Percentiles rank a stretch among this genome's conserved stretches.
phyloP scores from a whole-genome alignment of 2,797 vertebrate genomes.

The Moxostoma hubbsi region DNA sequence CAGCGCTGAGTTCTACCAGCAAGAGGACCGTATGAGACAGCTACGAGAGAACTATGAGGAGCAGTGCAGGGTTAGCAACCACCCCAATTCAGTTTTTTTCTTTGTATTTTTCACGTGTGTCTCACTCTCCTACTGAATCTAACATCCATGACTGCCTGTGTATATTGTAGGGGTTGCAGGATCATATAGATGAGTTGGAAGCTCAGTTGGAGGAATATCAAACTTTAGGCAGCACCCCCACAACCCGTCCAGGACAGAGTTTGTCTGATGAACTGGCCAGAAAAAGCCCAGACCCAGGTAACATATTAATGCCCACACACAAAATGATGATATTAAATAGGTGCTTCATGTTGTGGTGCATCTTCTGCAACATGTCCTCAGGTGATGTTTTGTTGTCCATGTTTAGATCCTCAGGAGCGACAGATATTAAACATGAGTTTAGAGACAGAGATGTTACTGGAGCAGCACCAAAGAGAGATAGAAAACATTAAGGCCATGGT shows the following conservation, averaged over 20 bases:
- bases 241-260: slow-evolving; percentile 72
- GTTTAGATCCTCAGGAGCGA: slow-evolving; percentile 85
- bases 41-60: slow-evolving; percentile 85
- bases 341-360: neutral
- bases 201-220: slow-evolving; percentile 86
- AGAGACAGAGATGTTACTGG: slow-evolving; percentile 93
- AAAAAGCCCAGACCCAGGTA: slow-evolving; percentile 65
- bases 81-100: neutral
- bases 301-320: neutral
- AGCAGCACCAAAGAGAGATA: slow-evolving; percentile 85
- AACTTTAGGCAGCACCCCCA: slow-evolving; percentile 74
- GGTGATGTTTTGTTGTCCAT: slow-evolving; percentile 62
- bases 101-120: neutral
- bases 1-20: slow-evolving; percentile 87
- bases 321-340: neutral
- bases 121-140: neutral
- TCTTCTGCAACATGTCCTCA: too few relatives aligned
- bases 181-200: slow-evolving; percentile 95
- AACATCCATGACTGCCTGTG: neutral
- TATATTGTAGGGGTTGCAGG: slow-evolving; percentile 86
- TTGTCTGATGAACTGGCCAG: slow-evolving; percentile 88
- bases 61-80: slow-evolving; percentile 86
- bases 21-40: slow-evolving; percentile 88
- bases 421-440: slow-evolving; percentile 90
- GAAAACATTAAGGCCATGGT: slow-evolving; percentile 81